A percentile compares a stretch with the other conserved stretches of the same genome.
These are phyloP conservation scores for Cepphus grylle DNA, from an alignment of 2,113 vertebrate species.

Conservation along the genomic window DNA sequence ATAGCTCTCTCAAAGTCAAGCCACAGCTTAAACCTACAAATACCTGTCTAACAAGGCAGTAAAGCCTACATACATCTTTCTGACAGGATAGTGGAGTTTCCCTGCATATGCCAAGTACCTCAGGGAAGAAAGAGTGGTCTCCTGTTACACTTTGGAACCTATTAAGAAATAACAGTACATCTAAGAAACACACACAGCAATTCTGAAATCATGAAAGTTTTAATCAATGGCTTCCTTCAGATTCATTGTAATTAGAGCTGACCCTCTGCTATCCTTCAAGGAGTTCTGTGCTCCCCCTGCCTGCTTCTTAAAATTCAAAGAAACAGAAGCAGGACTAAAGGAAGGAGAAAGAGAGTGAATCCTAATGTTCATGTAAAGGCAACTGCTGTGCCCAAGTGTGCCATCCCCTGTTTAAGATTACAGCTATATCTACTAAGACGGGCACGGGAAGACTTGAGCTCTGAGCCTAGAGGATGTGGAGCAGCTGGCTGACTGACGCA, in stretches of 20 bases:
- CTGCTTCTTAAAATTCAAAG: not conserved
- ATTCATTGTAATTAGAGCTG: not conserved
- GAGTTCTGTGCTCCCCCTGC: not conserved
- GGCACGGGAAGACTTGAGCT: not conserved
- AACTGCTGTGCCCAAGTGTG: not conserved
- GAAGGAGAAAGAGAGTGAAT: not conserved
- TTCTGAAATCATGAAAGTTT: conserved; percentile 32
- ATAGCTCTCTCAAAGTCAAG: conserved; percentile 39
- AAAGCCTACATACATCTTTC: conserved; percentile 15
- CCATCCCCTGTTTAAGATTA: not conserved
- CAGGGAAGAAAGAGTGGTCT: not conserved
- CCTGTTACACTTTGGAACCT: not conserved
- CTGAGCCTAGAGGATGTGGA: not conserved
- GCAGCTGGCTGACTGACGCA: not conserved
- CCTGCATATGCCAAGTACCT: not conserved
- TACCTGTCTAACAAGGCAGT: not conserved
- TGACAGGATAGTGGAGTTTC: not conserved
- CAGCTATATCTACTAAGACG: not conserved
- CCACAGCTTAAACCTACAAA: conserved; percentile 29
- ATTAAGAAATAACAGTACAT: conserved; percentile 2
- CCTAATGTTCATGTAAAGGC: not conserved
- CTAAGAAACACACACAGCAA: not conserved
- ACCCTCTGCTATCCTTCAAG: not conserved
- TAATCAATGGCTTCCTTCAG: not conserved
- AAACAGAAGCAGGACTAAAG: not conserved